Percentiles rank a stretch among this genome's conserved stretches.
Evolutionary conservation across 2,888 invertebrate species (phyloP).

Genomic region (Pinctada fucata): DNA sequence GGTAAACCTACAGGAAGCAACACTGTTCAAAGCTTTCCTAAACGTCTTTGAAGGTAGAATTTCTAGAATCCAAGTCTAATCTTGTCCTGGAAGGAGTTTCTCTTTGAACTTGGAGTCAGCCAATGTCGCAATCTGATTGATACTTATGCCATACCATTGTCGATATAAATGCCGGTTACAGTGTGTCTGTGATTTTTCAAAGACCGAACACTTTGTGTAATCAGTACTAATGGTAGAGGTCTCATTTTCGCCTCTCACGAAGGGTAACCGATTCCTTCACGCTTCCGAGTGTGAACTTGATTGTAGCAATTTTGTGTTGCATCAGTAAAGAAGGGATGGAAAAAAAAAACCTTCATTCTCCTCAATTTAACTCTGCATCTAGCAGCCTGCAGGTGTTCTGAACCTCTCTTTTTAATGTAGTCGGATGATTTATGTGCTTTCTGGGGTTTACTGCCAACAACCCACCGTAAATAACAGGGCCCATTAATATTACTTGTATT

Average conservation of each 20-base stretch:
- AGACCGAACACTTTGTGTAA: too few relatives aligned
- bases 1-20: too few relatives aligned
- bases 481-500: constrained; percentile 32
- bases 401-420: constrained; percentile 13
- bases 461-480: constrained; percentile 27
- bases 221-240: too few relatives aligned
- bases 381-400: constrained; percentile 24
- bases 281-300: neutral
- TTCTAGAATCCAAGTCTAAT: too few relatives aligned
- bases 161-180: too few relatives aligned
- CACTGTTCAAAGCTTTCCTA: too few relatives aligned
- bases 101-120: too few relatives aligned
- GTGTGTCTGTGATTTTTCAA: too few relatives aligned
- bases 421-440: constrained; percentile 30
- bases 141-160: too few relatives aligned
- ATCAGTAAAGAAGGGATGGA: neutral
- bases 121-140: too few relatives aligned
- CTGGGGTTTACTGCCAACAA: constrained; percentile 22
- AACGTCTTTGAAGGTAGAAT: too few relatives aligned
- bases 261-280: neutral
- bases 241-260: neutral
- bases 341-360: neutral
- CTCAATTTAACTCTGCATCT: constrained; percentile 12
- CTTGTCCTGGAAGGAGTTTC: too few relatives aligned
- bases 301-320: constrained; percentile 1